These are phyloP conservation scores for Myrmecobius fasciatus DNA, from an alignment of 2,113 vertebrate species.

Conservation along the genomic window DNA sequence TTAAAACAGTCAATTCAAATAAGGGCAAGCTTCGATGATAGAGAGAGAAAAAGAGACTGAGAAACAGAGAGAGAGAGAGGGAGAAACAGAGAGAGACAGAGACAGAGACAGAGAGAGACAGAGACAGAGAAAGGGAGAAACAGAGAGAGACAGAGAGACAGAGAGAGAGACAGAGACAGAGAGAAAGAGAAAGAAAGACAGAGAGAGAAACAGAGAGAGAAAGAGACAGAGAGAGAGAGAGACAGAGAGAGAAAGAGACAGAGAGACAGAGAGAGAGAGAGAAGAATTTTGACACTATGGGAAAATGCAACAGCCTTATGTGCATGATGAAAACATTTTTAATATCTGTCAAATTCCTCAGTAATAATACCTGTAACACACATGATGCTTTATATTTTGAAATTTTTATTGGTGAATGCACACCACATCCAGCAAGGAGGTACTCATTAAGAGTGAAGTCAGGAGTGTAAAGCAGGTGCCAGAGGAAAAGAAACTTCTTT, in stretches of 20 bases:
- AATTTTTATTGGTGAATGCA: conserved; percentile 31
- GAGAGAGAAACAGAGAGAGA: no score
- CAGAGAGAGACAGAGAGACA: conserved; percentile 2
- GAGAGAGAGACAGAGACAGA: no score
- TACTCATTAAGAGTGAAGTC: conserved; percentile 41
- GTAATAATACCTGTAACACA: conserved; percentile 33
- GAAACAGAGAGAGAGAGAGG: not conserved
- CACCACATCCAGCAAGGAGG: conserved; percentile 9
- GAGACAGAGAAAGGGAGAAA: not conserved
- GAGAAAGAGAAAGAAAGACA: not conserved
- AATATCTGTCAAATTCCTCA: conserved; percentile 11
- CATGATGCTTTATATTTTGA: conserved; percentile 25
- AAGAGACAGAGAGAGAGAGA: not conserved
- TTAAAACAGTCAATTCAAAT: conserved; percentile 24
- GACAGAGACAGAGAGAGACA: not conserved
- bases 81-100: not conserved
- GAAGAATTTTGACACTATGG: not conserved
- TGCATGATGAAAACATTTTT: conserved; percentile 17
- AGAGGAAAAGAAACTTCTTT: conserved; percentile 43
- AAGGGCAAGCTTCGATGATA: not conserved
- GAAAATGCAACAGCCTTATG: conserved; percentile 11
- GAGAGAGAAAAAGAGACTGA: no score
- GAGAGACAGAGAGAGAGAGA: conserved; percentile 2
- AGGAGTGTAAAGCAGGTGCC: not conserved
- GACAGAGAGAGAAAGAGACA: not conserved